Base-by-base conservation (phyloP, 2,888 invertebrate genomes). In the Oscheius sp. region DNA sequence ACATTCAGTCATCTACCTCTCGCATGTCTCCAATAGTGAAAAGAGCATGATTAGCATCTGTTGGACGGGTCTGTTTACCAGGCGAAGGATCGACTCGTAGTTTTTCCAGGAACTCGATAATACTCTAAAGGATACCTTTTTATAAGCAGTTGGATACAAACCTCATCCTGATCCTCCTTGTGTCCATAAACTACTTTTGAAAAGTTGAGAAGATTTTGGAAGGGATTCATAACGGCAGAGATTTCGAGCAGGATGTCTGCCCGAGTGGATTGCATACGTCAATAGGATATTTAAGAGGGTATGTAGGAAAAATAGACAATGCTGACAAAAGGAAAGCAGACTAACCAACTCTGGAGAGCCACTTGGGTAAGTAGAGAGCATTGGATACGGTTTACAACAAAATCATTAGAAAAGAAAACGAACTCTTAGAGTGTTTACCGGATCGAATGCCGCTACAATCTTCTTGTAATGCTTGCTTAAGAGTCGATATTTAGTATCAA, bases 201-300 rank as follows among this genome's bases (percentile, higher is more conserved):
- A 41, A 59, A 59, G 30, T 59, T 30, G 59, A 59, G 24, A 17
- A 59, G 59, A 24, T 44, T 24, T 44, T 59, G 59, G 59, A 41
- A 59, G 17, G 59, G 59, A 24, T 59, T 44, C 59, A 59, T 59
- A 17, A 24, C 14, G 22, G 44, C 30, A 22, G 26, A 33, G 30
- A 33, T 20, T 24, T 24, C 50, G 41, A 41, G 41, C 41, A 14
- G 41, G 41, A 41, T 41, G 41, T 41, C 41, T 41, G 41, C n/a
- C n/a, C n/a, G n/a, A 36, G 36, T 14, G 8, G 36, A 36, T 14
- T 36, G 36, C 36, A 36, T 36, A 8, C 36, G 14, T 9, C 36
- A 47, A 47, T 24, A 47, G 47, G 47, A 47, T 24, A 47, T 20
- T n/a, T n/a, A n/a, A n/a, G n/a, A n/a, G n/a, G n/a, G n/a, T n/a